Base-by-base conservation (phyloP, 2,797 vertebrate species). In the Poeciliopsis paucimaculata region DNA sequence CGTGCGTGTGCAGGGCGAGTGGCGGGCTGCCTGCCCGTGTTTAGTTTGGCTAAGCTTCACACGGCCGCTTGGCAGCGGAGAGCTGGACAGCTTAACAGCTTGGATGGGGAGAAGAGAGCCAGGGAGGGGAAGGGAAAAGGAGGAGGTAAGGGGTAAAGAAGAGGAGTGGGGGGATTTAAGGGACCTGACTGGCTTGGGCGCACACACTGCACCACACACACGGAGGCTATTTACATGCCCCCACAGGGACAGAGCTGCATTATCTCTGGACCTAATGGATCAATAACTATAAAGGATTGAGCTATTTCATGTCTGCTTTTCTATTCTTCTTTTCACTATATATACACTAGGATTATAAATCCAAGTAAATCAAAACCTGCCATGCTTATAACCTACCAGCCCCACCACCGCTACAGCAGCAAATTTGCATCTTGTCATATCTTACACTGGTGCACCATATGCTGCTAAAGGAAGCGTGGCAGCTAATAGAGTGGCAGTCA, bases 41-140 rank as follows among this genome's bases (percentile, higher is more conserved):
- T 98, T 97, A 96, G 96, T 97, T 99, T 99, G 98, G 97, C 97
- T 94, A 87, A 95, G 90, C 96, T 96, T 97, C 97, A 96, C 95
- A 96, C 94, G 92, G 95, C 93, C 96, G 94, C 95, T 97, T 98
- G 97, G 97, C 97, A 96, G 96, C 90, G 77, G 91, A 92, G 95
- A 93, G 91, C 95, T 96, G 97, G 97, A 98, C 95, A 94, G 94
- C 95, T 95, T 96, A 95, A 96, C 96, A 95, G 96, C 92, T 94
- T 94, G 95, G 95, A 96, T 93, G 95, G 94, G 95, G 96, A 94
- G 95, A 95, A 94, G 96, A 92, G 94, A 95, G 91, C 81, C 72
- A 87, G 84, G 82, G 84, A 88, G 86, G 82, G 39, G 87, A 86
- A 84, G 86, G 80, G 71, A 77, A 76, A 80, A 85, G 84, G 78